Base-by-base conservation (phyloP, 2,113 vertebrate species). In the Poecilia latipinna region DNA sequence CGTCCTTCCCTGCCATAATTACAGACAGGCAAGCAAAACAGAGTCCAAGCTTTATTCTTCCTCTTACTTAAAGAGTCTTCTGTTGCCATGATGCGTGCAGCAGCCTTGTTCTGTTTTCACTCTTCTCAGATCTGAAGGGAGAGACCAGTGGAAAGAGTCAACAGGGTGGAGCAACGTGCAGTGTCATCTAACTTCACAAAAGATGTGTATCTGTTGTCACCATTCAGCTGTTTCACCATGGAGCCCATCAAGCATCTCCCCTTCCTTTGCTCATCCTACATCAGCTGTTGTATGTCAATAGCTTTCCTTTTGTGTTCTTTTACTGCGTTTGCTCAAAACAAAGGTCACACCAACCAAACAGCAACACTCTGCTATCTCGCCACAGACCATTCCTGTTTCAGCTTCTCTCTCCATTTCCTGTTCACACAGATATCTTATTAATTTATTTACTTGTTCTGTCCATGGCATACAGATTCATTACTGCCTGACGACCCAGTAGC, bases 251-350 rank as follows among this genome's bases (percentile, higher is more conserved):
- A 89, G 93, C 91, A 93, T 90, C 78, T 86, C 74, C 63, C 70
- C 65, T 86, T 86, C 82, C 87, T 86, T 79, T 82, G 75, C 65
- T 69, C 68, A 12, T 74, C 82, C 83, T 75, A 79, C 82, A 84
- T 93, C 90, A 89, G 91, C 92, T 93, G 90, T 84, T 88, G 87
- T 75, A 75, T 17, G 80, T 77, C 83, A 22, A 78, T 24, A 63
- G 62, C 83, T 89, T 73, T 75, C 74, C 88, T 80, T 90, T 93
- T 91, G 91, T 91, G 79, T 76, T 8, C 37, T 28, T 82, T 84
- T 86, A 91, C 90, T 86, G 82, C 89, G 89, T 93, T 93, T 92
- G 88, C 83, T 74, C 82, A 82, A 87, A 90, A 93, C 88, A 93
- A 93, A 92, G 90, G 87, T 93, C 87, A 84, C 67, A 72, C 61